phyloP scores from a whole-genome alignment of 2,113 vertebrate genomes.

The Fregata magnificens region DNA sequence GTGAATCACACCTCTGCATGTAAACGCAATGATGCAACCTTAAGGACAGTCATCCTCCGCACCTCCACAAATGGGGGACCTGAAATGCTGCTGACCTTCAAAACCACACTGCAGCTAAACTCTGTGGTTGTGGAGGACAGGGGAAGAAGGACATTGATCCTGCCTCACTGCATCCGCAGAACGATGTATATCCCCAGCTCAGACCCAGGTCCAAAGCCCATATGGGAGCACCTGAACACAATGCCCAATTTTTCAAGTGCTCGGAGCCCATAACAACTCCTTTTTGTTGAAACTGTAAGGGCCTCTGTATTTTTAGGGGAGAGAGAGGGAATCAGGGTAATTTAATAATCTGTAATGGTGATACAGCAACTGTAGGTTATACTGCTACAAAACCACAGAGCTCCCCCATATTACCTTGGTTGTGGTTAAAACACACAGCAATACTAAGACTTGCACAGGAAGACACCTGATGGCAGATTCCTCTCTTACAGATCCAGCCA shows the following conservation, averaged over 20 bases:
- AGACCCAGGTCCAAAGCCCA: neutral
- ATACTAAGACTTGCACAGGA: neutral
- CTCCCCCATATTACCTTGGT: neutral
- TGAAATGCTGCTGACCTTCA: neutral
- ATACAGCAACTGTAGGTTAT: neutral
- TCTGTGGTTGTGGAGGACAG: neutral
- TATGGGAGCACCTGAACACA: neutral
- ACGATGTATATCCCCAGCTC: neutral
- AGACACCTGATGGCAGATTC: neutral
- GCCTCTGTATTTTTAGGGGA: neutral
- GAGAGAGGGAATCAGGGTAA: neutral
- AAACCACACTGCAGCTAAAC: neutral
- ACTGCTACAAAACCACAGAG: neutral
- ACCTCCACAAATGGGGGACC: neutral
- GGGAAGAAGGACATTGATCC: neutral
- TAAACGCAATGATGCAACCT: neutral
- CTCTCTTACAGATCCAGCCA: neutral
- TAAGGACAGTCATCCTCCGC: neutral
- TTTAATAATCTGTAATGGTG: neutral
- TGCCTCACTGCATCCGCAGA: neutral
- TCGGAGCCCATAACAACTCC: rapidly evolving
- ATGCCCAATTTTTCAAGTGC: neutral
- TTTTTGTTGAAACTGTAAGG: neutral
- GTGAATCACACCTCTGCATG: neutral
- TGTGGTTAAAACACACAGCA: neutral